Base-by-base conservation (phyloP, 2,888 invertebrate genomes). In the Drosophila paranaensis region DNA sequence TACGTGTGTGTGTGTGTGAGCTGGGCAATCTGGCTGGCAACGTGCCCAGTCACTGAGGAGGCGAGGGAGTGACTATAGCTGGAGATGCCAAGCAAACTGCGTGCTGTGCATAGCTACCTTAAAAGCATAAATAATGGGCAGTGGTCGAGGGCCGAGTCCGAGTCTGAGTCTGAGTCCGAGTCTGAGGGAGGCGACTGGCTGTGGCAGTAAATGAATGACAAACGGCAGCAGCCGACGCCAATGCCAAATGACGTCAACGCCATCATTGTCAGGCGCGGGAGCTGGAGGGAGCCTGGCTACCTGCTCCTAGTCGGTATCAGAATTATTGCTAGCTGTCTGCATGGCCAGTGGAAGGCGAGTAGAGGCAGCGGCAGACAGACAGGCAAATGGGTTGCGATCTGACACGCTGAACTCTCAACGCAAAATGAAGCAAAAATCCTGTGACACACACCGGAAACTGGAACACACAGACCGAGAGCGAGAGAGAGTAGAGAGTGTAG, bases 201-300 rank as follows among this genome's bases (percentile, higher is more conserved):
- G 27, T 10, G 40, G 56, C 65, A 71, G 74, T 76, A 82, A 76
- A 79, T 81, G 84, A 84, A 87, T 89, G 79, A 79, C 88, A 89
- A 85, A 75, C 85, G 85, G 66, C 69, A 65, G 77, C 51, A 62
- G 77, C 61, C 70, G 60, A 67, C 86, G 83, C 60, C 71, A 79
- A 82, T 84, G 85, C 77, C 89, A 75, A 88, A 88, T 89, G 89
- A 88, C 89, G 89, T 79, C 88, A 88, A 87, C 84, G 77, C 67
- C 85, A 77, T 83, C 79, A 84, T 86, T 87, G 89, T 81, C 83
- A 73, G 61, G 51, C 48, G 62, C 77, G 27, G 66, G 48, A 73
- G 61, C 20, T 27, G 27, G 37, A 11, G 2, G 2, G 43, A 3
- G 46, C 13, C n/a, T 42, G 11, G 54, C 42, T 56, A 55, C 68